These are phyloP conservation scores for Ciconia nigra DNA, from an alignment of 2,797 vertebrate species.

Conservation along the genomic window DNA sequence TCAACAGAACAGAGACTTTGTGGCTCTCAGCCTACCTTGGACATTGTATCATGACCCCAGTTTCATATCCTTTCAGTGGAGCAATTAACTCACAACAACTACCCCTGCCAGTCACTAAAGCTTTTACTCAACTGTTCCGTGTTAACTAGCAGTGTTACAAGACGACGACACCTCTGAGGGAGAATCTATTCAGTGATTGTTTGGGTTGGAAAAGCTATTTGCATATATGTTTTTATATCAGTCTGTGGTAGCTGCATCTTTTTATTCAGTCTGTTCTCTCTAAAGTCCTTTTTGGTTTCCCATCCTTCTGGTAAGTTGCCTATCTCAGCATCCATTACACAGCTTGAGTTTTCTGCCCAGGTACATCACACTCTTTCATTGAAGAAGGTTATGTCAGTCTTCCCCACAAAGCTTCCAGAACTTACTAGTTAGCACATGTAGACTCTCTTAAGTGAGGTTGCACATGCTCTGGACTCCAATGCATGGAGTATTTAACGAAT, in stretches of 20 bases:
- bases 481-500: neutral
- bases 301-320: neutral
- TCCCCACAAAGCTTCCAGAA: neutral
- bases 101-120: neutral
- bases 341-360: neutral
- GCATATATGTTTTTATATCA: neutral
- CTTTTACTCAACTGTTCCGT: neutral
- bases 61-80: neutral
- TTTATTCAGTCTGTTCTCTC: neutral
- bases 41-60: neutral
- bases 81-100: neutral
- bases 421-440: neutral
- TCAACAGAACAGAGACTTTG: neutral
- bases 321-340: neutral
- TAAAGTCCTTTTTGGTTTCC: neutral
- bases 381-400: neutral
- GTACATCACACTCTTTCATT: neutral
- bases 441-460: neutral
- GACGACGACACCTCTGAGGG: neutral
- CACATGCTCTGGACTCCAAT: neutral
- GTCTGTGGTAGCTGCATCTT: neutral
- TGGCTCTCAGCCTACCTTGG: neutral
- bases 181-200: neutral
- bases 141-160: neutral
- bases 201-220: neutral